Evolutionary conservation across 30 jellyfish, hydroid and myxozoan species (phyloP).

Genomic region (Aurelia coerulea): DNA sequence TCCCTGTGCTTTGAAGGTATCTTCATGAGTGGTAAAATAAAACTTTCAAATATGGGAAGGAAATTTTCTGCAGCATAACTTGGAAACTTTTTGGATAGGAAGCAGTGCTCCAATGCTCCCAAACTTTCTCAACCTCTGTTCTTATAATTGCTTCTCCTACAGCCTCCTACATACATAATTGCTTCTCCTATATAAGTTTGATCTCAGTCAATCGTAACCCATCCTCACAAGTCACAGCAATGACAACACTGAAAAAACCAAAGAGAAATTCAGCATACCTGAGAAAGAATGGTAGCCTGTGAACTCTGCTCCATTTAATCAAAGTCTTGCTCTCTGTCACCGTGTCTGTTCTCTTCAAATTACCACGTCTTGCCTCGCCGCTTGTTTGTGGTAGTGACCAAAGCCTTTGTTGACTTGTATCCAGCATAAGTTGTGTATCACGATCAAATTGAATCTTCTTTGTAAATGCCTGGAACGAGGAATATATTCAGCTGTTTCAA

Average conservation of each 20-base stretch:
- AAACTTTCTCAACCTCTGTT: no score
- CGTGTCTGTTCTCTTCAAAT: constrained; percentile 24
- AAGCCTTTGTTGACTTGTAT: constrained; percentile 1
- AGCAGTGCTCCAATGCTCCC: no score
- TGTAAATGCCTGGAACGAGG: constrained; percentile 46
- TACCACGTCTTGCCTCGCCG: constrained; percentile 1
- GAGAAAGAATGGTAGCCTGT: constrained; percentile 64
- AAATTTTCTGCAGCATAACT: no score
- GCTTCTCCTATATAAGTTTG: no score
- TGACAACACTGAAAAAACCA: neutral
- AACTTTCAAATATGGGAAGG: no score
- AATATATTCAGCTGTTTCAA: neutral
- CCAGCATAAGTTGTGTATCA: constrained; percentile 55
- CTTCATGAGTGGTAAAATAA: no score
- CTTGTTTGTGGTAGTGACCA: neutral
- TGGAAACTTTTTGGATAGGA: no score
- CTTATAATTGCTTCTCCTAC: no score
- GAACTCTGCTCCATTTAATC: constrained; percentile 44
- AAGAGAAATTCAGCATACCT: constrained; percentile 10
- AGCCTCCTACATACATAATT: no score
- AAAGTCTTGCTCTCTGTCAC: constrained; percentile 38
- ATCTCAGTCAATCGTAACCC: no score
- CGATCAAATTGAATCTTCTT: constrained; percentile 43
- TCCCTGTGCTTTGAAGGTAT: no score
- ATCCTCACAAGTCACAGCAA: no score